Evolutionary conservation across 2,797 vertebrate species (phyloP).

Genomic region (Fistularia commersonii): DNA sequence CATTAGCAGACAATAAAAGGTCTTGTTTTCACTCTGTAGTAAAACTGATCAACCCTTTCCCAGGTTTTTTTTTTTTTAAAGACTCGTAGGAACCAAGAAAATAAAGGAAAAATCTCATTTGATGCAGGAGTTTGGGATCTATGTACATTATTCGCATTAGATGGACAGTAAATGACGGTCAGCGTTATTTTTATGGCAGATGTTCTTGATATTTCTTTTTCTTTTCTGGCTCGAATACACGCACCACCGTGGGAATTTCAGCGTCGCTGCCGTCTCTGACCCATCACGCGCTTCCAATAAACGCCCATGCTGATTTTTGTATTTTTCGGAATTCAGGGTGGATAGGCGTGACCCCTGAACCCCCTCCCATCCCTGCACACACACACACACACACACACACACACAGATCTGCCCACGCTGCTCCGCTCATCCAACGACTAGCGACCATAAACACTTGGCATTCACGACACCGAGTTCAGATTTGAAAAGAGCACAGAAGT

Average conservation of each 20-base stretch:
- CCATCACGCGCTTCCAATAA: slow-evolving; percentile 10
- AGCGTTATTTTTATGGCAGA: slow-evolving; percentile 10
- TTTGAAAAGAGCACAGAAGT: slow-evolving; percentile 30
- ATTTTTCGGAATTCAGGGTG: background rate
- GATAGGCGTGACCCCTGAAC: too few relatives aligned
- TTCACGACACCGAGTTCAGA: slow-evolving; percentile 37
- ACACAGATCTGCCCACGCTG: slow-evolving; percentile 14
- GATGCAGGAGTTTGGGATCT: slow-evolving; percentile 24
- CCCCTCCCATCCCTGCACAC: slow-evolving; percentile 7
- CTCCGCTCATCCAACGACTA: slow-evolving; percentile 8
- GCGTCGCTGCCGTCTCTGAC: slow-evolving; percentile 51
- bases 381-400: slow-evolving; percentile 13
- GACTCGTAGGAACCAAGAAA: too few relatives aligned
- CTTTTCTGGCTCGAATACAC: background rate
- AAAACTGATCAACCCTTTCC: too few relatives aligned
- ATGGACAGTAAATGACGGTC: slow-evolving; percentile 16
- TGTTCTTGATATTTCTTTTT: background rate
- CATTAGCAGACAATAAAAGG: too few relatives aligned
- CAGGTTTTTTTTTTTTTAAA: too few relatives aligned
- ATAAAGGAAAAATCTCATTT: background rate
- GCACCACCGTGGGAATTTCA: slow-evolving; percentile 15
- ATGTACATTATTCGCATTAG: slow-evolving; percentile 17
- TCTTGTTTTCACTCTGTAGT: too few relatives aligned
- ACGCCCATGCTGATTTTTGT: slow-evolving; percentile 40
- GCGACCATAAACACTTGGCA: slow-evolving; percentile 22